Evolutionary conservation across 2,888 invertebrate genomes (phyloP), one percentile per base, ranked within the genome.

Genomic region (Campoplex capitator): DNA sequence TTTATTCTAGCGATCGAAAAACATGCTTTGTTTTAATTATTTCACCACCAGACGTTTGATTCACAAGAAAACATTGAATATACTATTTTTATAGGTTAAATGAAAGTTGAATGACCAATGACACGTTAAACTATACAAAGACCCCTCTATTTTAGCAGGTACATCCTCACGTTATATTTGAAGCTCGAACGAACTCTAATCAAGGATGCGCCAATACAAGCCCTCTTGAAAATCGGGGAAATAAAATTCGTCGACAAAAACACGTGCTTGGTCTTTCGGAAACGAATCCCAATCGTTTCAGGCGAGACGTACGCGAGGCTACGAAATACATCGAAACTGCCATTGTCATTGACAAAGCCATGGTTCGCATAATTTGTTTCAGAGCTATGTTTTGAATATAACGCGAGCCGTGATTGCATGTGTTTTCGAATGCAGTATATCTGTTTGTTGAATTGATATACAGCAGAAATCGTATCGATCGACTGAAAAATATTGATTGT

Each of bases 91-190:
- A 51, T 18, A 1, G 4, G 18, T 51, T 51, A 6, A 51, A n/a
- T 51, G 4, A 51, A 51, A 18, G 18, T 1, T 18, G 4, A 18
- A 51, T n/a, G n/a, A n/a, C 6, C 51, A 51, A 51, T 28, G 56
- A 58, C 81, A 86, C 86, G 87, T 73, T 82, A 86, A 88, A 92
- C 92, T 93, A 93, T 92, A 94, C 93, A 91, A 90, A 90, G 86
- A 85, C 79, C 94, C 74, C 87, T 96, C 96, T 96, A 96, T 96
- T 97, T 96, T 97, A 98, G 97, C 97, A 98, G 97, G 98, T 98
- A 95, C 98, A 99, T 97, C 99, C 99, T 93, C 99, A 99, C 96
- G 97, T 99, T 95, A 98, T 99, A 95, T 99, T 98, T 96, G 98
- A 98, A 95, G 98, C 98, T 93, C 97, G 98, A 91, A 97, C 98